These are phyloP conservation scores for Microctonus hyperodae DNA, from an alignment of 2,888 invertebrate species.

Conservation along the genomic window DNA sequence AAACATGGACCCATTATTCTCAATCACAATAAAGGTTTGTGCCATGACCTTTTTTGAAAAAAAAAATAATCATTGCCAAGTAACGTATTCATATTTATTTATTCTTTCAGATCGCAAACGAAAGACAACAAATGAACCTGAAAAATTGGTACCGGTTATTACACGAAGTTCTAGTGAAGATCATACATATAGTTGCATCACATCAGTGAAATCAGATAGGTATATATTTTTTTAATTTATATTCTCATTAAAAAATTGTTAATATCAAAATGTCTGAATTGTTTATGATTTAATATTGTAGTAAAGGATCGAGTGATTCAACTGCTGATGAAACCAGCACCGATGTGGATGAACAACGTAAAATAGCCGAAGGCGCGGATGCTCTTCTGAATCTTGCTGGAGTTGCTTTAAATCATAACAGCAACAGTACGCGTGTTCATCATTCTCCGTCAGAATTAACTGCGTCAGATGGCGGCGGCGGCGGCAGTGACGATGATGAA, in stretches of 20 bases:
- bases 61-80: not conserved
- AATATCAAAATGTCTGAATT: slow-evolving; percentile 11
- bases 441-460: slow-evolving; percentile 18
- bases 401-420: slow-evolving; percentile 61
- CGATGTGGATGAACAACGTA: slow-evolving; percentile 73
- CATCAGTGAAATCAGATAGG: slow-evolving; percentile 58
- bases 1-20: slow-evolving; percentile 82
- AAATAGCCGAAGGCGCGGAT: slow-evolving; percentile 81
- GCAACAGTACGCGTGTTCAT: slow-evolving; percentile 33
- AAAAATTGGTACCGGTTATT: slow-evolving; percentile 69
- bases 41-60: not conserved
- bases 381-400: slow-evolving; percentile 80
- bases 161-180: slow-evolving; percentile 91
- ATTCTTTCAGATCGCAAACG: slow-evolving; percentile 54
- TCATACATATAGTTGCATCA: slow-evolving; percentile 81
- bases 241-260: not conserved
- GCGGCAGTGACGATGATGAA: slow-evolving; percentile 12
- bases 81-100: slow-evolving; percentile 1
- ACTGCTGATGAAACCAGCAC: slow-evolving; percentile 53
- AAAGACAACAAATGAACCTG: slow-evolving; percentile 50
- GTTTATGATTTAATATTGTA: slow-evolving; percentile 27
- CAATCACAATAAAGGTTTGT: slow-evolving; percentile 59
- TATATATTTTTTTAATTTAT: slow-evolving; percentile 34
- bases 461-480: slow-evolving; percentile 34
- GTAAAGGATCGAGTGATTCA: slow-evolving; percentile 45